Evolutionary conservation across 2,113 vertebrate genomes (phyloP).

Genomic region (Varanus komodoensis): DNA sequence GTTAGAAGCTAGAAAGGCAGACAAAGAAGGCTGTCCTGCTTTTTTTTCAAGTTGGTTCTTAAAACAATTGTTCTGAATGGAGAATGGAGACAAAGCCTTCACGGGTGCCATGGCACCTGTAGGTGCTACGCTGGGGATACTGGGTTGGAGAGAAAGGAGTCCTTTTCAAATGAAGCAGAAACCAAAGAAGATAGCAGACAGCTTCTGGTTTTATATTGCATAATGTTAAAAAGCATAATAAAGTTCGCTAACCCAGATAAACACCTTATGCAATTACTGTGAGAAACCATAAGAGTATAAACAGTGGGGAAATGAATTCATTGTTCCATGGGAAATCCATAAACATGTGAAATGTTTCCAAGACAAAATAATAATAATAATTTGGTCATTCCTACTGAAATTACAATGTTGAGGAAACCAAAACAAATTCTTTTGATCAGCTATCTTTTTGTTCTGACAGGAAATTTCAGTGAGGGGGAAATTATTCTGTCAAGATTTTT

Average conservation of each 20-base stretch:
- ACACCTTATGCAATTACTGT: slow-evolving; percentile 3
- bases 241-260: not conserved
- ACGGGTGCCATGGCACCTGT: too few species aligned
- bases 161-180: not conserved
- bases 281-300: not conserved
- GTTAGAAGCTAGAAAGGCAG: too few species aligned
- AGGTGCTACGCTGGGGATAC: too few species aligned
- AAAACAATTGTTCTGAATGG: too few species aligned
- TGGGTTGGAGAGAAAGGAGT: not conserved
- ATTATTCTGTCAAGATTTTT: not conserved
- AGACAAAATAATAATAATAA: not conserved
- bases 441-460: slow-evolving; percentile 10
- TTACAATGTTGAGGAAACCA: not conserved
- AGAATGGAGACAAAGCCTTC: too few species aligned
- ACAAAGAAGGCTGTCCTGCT: too few species aligned
- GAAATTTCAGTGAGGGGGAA: not conserved
- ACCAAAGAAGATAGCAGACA: not conserved
- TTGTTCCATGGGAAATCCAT: not conserved
- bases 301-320: not conserved
- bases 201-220: not conserved
- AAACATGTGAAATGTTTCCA: not conserved
- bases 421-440: slow-evolving; percentile 14
- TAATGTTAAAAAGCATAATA: not conserved
- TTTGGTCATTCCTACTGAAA: not conserved
- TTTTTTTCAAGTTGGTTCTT: too few species aligned